phyloP scores from a whole-genome alignment of 1,140 invertebrate species.

The Polyergus mexicanus region DNA sequence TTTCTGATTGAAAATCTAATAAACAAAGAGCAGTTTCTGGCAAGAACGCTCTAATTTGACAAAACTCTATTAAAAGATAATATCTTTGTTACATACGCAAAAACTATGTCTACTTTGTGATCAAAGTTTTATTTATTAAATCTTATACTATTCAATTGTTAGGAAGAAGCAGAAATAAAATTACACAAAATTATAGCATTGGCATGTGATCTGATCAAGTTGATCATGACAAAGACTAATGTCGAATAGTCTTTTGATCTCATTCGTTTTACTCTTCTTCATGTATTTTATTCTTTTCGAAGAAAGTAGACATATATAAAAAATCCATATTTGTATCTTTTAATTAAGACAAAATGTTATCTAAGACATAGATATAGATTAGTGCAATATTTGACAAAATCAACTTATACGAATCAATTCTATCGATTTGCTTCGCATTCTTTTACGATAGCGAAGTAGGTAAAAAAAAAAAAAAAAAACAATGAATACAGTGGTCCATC shows the following conservation, averaged over 20 bases:
- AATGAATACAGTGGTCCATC: conserved; percentile 43
- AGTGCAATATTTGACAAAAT: conserved; percentile 16
- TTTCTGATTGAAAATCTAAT: background rate
- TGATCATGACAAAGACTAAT: background rate
- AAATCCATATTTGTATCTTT: background rate
- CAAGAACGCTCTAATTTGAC: too few species aligned
- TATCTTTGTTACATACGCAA: background rate
- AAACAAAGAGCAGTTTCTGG: background rate
- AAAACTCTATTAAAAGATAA: too few species aligned
- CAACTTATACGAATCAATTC: background rate
- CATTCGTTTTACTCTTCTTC: background rate
- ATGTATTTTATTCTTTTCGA: background rate
- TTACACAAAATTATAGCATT: background rate
- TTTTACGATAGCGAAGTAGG: conserved; percentile 7
- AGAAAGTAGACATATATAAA: background rate
- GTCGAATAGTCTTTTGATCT: background rate
- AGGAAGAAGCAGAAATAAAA: background rate
- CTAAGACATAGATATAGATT: background rate
- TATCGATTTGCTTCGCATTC: background rate
- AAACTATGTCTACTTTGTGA: background rate
- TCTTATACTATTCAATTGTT: conserved; percentile 1
- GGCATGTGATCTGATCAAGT: background rate
- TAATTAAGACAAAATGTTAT: background rate
- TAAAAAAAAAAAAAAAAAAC: conserved; percentile 35
- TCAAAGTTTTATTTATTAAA: background rate